Percentiles rank a stretch among this genome's conserved stretches.
Conservation (phyloP, 2,113 vertebrate genomes). For the Natator depressus region DNA sequence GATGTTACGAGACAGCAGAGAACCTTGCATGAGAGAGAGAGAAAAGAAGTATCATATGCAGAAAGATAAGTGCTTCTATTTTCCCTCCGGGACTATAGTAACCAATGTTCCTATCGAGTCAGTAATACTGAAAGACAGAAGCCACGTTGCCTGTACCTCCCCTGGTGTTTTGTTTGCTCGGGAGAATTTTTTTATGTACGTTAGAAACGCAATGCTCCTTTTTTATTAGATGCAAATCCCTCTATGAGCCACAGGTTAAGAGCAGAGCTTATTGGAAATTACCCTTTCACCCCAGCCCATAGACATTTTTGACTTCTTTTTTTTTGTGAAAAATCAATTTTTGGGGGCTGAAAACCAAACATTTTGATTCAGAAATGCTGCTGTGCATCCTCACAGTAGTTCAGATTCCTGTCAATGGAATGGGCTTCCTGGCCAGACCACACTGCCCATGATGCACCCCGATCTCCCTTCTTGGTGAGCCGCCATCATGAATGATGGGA, state of each 20-base stretch:
- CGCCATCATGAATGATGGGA: neutral
- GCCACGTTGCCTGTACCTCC: neutral
- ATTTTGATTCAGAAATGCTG: neutral
- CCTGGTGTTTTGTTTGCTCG: neutral
- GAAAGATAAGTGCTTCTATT: neutral
- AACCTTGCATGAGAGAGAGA: neutral
- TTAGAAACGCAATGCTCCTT: neutral
- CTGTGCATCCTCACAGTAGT: neutral
- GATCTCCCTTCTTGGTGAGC: neutral
- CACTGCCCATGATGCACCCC: neutral
- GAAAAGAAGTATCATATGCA: neutral
- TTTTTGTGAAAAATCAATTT: neutral
- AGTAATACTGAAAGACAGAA: neutral
- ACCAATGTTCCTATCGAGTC: neutral
- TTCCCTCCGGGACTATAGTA: neutral
- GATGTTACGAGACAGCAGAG: neutral
- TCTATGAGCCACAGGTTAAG: neutral
- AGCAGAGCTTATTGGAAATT: neutral
- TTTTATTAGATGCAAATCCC: neutral
- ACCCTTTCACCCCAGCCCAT: neutral
- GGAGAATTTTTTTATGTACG: rapidly evolving
- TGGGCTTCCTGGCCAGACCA: neutral
- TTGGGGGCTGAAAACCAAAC: neutral
- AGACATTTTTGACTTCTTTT: neutral
- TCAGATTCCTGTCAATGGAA: neutral